Percentiles rank a stretch among this genome's conserved stretches.
These are phyloP conservation scores for Lepidochrysops patricia DNA, from an alignment of 2,888 invertebrate genomes.

Conservation along the genomic window DNA sequence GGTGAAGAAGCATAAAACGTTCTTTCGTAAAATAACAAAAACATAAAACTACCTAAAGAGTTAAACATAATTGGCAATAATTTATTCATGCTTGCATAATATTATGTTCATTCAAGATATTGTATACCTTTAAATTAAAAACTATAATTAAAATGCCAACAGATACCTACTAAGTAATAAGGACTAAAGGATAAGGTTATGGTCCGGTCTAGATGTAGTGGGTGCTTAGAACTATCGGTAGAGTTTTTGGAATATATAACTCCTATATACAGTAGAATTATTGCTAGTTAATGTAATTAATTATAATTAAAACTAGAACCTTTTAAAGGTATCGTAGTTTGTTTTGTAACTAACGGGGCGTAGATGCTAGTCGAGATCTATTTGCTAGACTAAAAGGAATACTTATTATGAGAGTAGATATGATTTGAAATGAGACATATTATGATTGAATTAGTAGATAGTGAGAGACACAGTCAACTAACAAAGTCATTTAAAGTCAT, in stretches of 20 bases:
- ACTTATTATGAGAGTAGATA: constrained; percentile 47
- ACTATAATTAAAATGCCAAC: constrained; percentile 39
- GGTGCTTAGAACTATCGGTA: constrained; percentile 61
- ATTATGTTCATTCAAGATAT: neutral
- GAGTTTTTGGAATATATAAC: constrained; percentile 49
- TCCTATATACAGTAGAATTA: constrained; percentile 48
- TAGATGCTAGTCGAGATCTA: constrained; percentile 63
- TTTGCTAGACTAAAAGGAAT: constrained; percentile 40
- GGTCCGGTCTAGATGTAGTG: constrained; percentile 50
- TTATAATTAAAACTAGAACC: constrained; percentile 50
- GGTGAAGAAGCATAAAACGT: constrained; percentile 23
- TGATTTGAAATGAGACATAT: constrained; percentile 15
- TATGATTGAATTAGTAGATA: constrained; percentile 14
- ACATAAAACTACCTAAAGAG: neutral
- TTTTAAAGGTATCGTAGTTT: constrained; percentile 54
- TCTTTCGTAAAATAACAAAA: neutral
- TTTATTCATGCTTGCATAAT: neutral
- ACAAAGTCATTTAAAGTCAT: neutral
- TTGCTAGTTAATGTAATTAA: constrained; percentile 68
- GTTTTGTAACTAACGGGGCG: constrained; percentile 69
- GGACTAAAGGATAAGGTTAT: constrained; percentile 54
- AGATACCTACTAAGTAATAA: constrained; percentile 62
- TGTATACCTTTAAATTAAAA: neutral
- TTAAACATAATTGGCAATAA: neutral
- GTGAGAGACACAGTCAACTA: constrained; percentile 3